phyloP scores from a whole-genome alignment of 2,888 invertebrate species.

The Oasisia sp. region DNA sequence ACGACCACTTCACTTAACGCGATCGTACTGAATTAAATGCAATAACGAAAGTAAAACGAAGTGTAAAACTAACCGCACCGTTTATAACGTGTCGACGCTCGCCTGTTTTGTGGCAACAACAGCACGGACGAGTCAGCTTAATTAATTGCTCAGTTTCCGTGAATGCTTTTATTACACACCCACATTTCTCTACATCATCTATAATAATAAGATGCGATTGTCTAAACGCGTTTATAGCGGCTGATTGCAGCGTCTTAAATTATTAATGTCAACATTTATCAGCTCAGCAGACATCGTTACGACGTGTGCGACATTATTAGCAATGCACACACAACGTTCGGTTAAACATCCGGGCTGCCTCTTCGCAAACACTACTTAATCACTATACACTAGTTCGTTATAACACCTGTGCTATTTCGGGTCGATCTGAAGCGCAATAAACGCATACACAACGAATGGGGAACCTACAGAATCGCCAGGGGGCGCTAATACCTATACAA shows the following conservation, averaged over 20 bases:
- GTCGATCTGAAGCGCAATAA: neutral
- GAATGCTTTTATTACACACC: neutral
- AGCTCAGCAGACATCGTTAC: neutral
- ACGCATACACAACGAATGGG: neutral
- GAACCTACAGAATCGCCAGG: too few relatives aligned
- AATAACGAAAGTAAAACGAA: neutral
- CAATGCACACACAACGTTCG: neutral
- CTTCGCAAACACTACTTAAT: neutral
- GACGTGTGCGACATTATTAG: neutral
- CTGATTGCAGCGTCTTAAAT: neutral
- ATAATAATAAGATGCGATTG: neutral
- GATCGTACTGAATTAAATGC: neutral
- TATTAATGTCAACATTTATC: slow-evolving; percentile 17
- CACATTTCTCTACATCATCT: neutral
- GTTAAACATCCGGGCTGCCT: neutral
- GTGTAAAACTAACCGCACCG: neutral
- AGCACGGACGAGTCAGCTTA: neutral
- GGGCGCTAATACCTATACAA: too few relatives aligned
- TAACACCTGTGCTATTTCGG: neutral
- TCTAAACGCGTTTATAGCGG: neutral
- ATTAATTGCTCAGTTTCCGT: neutral
- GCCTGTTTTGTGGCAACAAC: neutral
- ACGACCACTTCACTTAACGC: neutral
- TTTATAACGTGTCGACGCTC: neutral
- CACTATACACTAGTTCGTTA: neutral